A percentile compares a stretch with the other conserved stretches of the same genome.
Evolutionary conservation across 1,140 invertebrate species (phyloP).

Genomic region (Ips typographus): DNA sequence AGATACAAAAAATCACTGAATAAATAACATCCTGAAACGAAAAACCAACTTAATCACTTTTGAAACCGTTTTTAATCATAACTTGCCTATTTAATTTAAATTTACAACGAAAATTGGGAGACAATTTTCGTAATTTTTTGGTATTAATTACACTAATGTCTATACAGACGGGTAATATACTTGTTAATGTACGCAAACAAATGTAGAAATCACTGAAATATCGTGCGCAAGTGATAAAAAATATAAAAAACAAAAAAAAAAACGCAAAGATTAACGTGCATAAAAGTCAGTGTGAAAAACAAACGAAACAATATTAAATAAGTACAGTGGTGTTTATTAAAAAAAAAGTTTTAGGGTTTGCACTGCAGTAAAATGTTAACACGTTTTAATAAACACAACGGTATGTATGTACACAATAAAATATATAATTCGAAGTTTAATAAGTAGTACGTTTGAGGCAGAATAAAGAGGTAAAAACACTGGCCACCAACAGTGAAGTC

Average conservation of each 20-base stretch:
- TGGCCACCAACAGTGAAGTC: constrained; percentile 29
- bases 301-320: constrained; percentile 27
- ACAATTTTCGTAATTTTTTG: too few species aligned
- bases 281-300: constrained; percentile 31
- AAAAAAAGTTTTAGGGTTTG: too few species aligned
- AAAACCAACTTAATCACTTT: constrained; percentile 13
- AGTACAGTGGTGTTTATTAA: background rate
- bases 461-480: constrained; percentile 17
- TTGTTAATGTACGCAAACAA: constrained; percentile 10
- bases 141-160: too few species aligned
- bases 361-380: too few species aligned
- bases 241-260: constrained; percentile 32
- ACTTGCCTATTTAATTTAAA: too few species aligned
- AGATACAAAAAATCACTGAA: constrained; percentile 37
- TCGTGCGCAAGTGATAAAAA: background rate
- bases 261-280: constrained; percentile 33
- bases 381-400: background rate
- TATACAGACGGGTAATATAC: too few species aligned
- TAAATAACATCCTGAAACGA: constrained; percentile 36
- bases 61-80: background rate
- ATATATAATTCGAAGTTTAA: constrained; percentile 4
- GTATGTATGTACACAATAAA: constrained; percentile 36
- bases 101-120: too few species aligned
- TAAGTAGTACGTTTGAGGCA: background rate
- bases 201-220: constrained; percentile 15